Percentiles rank a stretch among this genome's conserved stretches.
phyloP scores from a whole-genome alignment of 2,888 invertebrate species.

The Carpatolechia fugitivella region DNA sequence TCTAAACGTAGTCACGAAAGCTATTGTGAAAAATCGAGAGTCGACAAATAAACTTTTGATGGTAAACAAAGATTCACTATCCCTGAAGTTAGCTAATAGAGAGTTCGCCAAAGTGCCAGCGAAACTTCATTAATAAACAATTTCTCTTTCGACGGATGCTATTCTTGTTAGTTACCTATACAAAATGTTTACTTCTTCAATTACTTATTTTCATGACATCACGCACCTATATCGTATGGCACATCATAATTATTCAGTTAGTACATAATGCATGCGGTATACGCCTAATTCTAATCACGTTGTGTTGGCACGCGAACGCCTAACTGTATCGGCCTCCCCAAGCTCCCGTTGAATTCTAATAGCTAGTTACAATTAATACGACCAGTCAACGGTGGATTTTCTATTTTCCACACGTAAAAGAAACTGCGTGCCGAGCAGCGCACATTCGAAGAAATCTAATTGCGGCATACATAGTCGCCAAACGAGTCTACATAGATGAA shows the following conservation, averaged over 20 bases:
- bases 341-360: slow-evolving; percentile 72
- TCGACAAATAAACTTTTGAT: background rate
- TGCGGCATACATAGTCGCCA: slow-evolving; percentile 38
- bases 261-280: slow-evolving; percentile 37
- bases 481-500: background rate
- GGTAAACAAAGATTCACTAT: background rate
- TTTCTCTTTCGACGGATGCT: slow-evolving; percentile 54
- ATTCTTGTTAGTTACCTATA: slow-evolving; percentile 34
- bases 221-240: slow-evolving; percentile 37
- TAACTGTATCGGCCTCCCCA: slow-evolving; percentile 69
- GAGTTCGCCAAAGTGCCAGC: slow-evolving; percentile 31
- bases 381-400: slow-evolving; percentile 78
- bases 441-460: slow-evolving; percentile 68
- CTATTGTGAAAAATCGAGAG: background rate
- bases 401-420: slow-evolving; percentile 79
- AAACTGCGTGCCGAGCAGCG: slow-evolving; percentile 65
- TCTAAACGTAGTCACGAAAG: background rate
- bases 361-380: slow-evolving; percentile 70
- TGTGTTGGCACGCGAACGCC: slow-evolving; percentile 59
- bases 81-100: slow-evolving; percentile 20
- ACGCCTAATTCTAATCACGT: slow-evolving; percentile 67
- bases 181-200: slow-evolving; percentile 42
- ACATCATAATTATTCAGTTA: slow-evolving; percentile 46
- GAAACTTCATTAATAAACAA: slow-evolving; percentile 50
- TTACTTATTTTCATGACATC: slow-evolving; percentile 47